Base-by-base conservation (phyloP, 2,888 invertebrate genomes). In the Xestia c-nigrum region DNA sequence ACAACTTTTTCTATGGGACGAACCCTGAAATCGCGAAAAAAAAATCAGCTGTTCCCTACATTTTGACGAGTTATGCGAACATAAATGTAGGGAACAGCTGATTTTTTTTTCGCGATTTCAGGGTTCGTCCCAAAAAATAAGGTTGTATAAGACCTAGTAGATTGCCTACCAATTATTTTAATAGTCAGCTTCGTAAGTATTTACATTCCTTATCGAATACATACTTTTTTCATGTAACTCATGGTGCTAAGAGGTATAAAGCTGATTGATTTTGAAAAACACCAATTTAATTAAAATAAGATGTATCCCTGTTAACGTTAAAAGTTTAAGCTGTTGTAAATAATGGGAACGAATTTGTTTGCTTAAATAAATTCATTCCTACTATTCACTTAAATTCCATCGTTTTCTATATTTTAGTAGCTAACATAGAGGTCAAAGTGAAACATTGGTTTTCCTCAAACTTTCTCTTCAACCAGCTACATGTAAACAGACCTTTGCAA, bases 391-490 rank as follows among this genome's bases (percentile, higher is more conserved):
- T n/a, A n/a, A 0, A n/a, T 1, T n/a, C 5, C 12, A 5, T n/a
- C 21, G 21, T 1, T 57, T 57, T 57, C 24, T 57, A 24, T 24
- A 14, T 0, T 57, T 57, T 57, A 14, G 24, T 14, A 57, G 57
- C 57, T 57, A 24, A 24, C 14, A 24, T 14, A 68, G 6, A 68
- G 5, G 3, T 31, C 7, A 55, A 47, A 40, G 65, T 57, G 31
- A 57, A 74, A 21, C 9, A n/a, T 75, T 31, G 9, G 0, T 69
- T 77, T 55, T 69, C 63, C 61, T 69, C 24, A 77, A 71, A 80
- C 72, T 83, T 83, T 83, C 83, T 76, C 72, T 73, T 68, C 0
- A 2, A 4, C 5, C 2, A 31, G 40, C 68, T 0, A 0, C 85
- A 86, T 86, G 74, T 86, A 76, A 78, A 21, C 76, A 0, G 0